A percentile compares a stretch with the other conserved stretches of the same genome.
Evolutionary conservation across 92 coral and sea anemone genomes (phyloP).

Genomic region (Porites lobata): DNA sequence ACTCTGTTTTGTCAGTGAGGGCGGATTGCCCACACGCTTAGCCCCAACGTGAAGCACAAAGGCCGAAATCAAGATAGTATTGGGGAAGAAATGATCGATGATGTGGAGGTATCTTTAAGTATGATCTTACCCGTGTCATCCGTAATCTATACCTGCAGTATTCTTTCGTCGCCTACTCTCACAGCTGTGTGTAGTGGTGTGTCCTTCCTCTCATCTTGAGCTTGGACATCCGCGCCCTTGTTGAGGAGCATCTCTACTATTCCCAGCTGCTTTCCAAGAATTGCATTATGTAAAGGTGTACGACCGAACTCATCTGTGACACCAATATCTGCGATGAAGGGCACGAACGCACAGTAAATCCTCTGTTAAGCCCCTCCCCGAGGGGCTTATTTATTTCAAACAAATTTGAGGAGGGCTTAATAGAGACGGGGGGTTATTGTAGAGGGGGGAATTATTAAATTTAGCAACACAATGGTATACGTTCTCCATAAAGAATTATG

Average conservation of each 20-base stretch:
- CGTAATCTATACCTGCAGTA: slow-evolving; percentile 63
- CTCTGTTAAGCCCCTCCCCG: background rate
- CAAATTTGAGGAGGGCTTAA: no score
- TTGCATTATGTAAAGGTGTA: slow-evolving; percentile 85
- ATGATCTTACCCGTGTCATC: background rate
- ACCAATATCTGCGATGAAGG: slow-evolving; percentile 53
- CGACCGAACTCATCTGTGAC: slow-evolving; percentile 83
- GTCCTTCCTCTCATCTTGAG: slow-evolving; percentile 82
- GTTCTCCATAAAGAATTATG: no score
- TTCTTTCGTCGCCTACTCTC: slow-evolving; percentile 79
- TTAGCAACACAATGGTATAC: no score
- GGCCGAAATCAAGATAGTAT: no score
- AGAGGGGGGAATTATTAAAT: no score
- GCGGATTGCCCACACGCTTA: no score
- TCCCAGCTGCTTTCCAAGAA: slow-evolving; percentile 70
- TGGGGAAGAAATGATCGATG: no score
- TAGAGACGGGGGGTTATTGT: no score
- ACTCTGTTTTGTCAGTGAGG: no score
- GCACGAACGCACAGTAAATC: background rate
- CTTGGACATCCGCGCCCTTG: slow-evolving; percentile 71
- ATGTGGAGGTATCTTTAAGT: background rate
- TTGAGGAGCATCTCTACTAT: slow-evolving; percentile 66
- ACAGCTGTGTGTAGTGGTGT: slow-evolving; percentile 88
- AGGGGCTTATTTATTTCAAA: no score
- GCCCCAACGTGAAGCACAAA: no score